Conservation (phyloP, 2,797 vertebrate genomes). For the Decapterus maruadsi region DNA sequence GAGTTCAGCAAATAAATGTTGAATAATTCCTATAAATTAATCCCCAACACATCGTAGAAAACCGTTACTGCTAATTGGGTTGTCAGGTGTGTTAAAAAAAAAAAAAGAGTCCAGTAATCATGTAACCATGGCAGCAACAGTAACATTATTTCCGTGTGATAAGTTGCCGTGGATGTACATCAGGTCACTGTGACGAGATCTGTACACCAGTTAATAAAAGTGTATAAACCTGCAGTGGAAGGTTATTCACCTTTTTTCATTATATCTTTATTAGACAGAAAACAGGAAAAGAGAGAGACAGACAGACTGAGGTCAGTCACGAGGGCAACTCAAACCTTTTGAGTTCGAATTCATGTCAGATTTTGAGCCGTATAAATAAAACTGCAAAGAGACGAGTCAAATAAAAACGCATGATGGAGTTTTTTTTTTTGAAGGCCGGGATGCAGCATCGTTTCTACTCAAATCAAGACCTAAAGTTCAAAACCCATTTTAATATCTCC, state of each 20-base stretch:
- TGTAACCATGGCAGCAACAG: neutral
- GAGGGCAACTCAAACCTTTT: too few species aligned
- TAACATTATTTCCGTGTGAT: neutral
- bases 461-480: neutral
- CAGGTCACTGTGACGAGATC: too few species aligned
- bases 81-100: neutral
- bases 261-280: too few species aligned
- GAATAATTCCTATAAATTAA: too few species aligned
- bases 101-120: too few species aligned
- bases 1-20: neutral
- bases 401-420: neutral
- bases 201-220: too few species aligned
- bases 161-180: too few species aligned
- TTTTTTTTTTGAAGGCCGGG: neutral
- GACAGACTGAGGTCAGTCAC: too few species aligned
- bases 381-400: neutral
- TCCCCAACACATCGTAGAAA: neutral
- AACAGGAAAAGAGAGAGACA: too few species aligned
- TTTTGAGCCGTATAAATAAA: neutral
- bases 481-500: neutral
- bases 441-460: neutral
- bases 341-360: neutral
- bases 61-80: neutral
- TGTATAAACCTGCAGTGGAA: too few species aligned
- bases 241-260: too few species aligned